Percentiles rank a stretch among this genome's conserved stretches.
These are phyloP conservation scores for Copidosoma floridanum DNA, from an alignment of 1,140 invertebrate species.

Conservation along the genomic window DNA sequence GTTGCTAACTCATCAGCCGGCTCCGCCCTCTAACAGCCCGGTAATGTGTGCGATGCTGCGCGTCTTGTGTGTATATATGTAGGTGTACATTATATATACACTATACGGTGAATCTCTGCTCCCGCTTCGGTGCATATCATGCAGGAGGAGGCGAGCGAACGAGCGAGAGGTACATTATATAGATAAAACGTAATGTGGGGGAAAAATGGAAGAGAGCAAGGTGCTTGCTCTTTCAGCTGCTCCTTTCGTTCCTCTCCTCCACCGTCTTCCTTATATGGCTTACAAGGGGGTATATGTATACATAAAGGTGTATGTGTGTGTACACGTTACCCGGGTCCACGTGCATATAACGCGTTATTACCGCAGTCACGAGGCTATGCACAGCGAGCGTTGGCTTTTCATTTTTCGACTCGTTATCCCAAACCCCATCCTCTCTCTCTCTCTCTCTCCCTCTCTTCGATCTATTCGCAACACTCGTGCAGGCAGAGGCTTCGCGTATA, in stretches of 20 bases:
- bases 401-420: slow-evolving; percentile 19
- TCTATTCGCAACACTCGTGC: too few species aligned
- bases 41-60: slow-evolving; percentile 50
- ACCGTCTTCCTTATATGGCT: not conserved
- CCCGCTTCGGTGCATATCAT: not conserved
- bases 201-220: slow-evolving; percentile 11
- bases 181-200: slow-evolving; percentile 19
- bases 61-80: slow-evolving; percentile 26
- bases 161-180: not conserved
- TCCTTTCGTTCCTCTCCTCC: not conserved
- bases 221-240: slow-evolving; percentile 25
- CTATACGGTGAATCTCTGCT: not conserved
- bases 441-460: not conserved
- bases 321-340: too few species aligned
- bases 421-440: not conserved
- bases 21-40: slow-evolving; percentile 53
- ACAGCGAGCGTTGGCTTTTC: slow-evolving; percentile 15
- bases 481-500: slow-evolving; percentile 2
- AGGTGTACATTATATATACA: too few species aligned
- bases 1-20: slow-evolving; percentile 52
- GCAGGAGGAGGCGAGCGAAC: not conserved
- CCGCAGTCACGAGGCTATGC: slow-evolving; percentile 27
- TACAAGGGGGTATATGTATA: slow-evolving; percentile 3
- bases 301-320: too few species aligned
- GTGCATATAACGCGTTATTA: slow-evolving; percentile 22